phyloP scores from a whole-genome alignment of 2,888 invertebrate species.

The Eupithecia subumbrata region DNA sequence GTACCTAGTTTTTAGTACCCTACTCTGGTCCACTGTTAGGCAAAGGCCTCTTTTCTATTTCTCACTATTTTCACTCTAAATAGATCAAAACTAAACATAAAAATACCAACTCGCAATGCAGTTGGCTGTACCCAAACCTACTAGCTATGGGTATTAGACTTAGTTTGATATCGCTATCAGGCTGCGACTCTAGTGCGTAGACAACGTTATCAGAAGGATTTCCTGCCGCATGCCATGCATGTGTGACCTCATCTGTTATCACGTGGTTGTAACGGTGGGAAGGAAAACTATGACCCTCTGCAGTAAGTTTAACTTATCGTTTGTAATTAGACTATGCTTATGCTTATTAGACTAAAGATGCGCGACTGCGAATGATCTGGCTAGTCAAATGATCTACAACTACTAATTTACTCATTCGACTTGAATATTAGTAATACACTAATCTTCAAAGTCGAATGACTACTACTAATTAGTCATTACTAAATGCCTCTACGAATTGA shows the following conservation, averaged over 20 bases:
- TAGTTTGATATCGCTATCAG: not conserved
- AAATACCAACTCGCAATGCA: no score
- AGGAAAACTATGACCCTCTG: not conserved
- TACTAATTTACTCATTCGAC: no score
- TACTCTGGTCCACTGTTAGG: not conserved
- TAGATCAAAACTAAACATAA: no score
- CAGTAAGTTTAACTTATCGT: not conserved
- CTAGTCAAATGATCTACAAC: no score
- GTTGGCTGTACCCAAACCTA: not conserved
- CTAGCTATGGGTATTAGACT: not conserved
- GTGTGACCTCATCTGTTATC: constrained; percentile 34
- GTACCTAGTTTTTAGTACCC: not conserved
- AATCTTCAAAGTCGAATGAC: no score
- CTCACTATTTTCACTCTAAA: no score
- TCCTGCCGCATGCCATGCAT: constrained; percentile 23
- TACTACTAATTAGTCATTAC: no score
- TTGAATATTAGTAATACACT: no score
- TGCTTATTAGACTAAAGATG: no score
- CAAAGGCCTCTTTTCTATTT: not conserved
- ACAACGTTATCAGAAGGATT: constrained; percentile 31
- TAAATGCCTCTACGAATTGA: no score
- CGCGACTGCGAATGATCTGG: no score
- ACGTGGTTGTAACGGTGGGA: not conserved
- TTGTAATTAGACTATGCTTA: no score
- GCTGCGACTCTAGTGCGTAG: not conserved